Percentiles rank a stretch among this genome's conserved stretches.
phyloP scores from a whole-genome alignment of 1,140 invertebrate genomes.

The Heterodera schachtii region DNA sequence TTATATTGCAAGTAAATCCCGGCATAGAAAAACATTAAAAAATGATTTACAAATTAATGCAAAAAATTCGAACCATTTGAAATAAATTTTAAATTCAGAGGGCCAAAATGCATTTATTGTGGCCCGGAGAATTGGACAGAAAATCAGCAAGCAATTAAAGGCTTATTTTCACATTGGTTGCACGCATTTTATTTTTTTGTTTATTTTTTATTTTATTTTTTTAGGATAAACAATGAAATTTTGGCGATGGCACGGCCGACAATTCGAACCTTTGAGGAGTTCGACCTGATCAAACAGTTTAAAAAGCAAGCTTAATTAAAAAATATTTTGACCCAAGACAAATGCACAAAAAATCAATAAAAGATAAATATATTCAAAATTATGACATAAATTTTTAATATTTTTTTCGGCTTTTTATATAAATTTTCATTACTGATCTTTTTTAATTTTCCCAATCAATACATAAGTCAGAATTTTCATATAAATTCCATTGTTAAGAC shows the following conservation, averaged over 20 bases:
- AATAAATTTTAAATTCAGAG: constrained; percentile 22
- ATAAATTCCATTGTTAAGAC: constrained; percentile 13
- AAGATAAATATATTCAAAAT: too few species aligned
- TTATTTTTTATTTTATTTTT: constrained; percentile 25
- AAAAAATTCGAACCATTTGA: background rate
- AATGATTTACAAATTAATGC: background rate
- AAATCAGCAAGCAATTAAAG: constrained; percentile 40
- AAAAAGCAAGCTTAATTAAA: constrained; percentile 27
- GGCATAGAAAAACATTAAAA: constrained; percentile 9
- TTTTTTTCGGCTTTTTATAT: background rate
- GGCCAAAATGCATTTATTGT: constrained; percentile 48
- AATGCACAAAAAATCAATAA: too few species aligned
- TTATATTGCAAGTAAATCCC: constrained; percentile 41
- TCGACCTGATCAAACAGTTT: constrained; percentile 47
- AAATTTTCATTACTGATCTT: too few species aligned
- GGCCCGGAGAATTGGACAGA: constrained; percentile 34
- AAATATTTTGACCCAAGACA: background rate
- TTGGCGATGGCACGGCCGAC: constrained; percentile 55
- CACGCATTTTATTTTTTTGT: constrained; percentile 5
- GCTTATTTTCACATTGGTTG: constrained; percentile 50
- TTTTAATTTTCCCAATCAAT: too few species aligned
- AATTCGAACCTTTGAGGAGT: constrained; percentile 40
- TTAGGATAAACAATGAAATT: constrained; percentile 51
- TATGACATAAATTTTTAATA: background rate
- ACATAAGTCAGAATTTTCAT: background rate